These are phyloP conservation scores for Nibea coibor DNA, from an alignment of 2,113 vertebrate species.

Conservation along the genomic window DNA sequence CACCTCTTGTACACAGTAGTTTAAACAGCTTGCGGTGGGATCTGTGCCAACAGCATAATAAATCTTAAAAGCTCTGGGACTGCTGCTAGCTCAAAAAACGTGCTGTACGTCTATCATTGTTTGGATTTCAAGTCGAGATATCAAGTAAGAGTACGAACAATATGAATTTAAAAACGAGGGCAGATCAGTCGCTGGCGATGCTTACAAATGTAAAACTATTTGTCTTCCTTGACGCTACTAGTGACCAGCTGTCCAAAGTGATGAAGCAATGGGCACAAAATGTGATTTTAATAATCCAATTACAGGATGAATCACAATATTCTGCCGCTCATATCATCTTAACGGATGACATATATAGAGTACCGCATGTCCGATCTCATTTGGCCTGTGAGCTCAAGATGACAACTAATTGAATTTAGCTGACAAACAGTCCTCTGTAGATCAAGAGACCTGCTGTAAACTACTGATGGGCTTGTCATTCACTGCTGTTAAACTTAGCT, in stretches of 20 bases:
- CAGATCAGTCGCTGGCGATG: slow-evolving; percentile 24
- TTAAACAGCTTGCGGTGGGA: slow-evolving; percentile 33
- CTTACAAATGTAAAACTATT: slow-evolving; percentile 49
- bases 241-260: slow-evolving; percentile 66
- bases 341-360: slow-evolving; percentile 61
- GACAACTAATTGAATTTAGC: slow-evolving; percentile 70
- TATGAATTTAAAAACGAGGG: slow-evolving; percentile 32
- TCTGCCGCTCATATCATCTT: slow-evolving; percentile 52
- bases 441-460: slow-evolving; percentile 53
- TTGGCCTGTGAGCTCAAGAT: slow-evolving; percentile 60
- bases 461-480: slow-evolving; percentile 70
- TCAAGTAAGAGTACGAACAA: slow-evolving; percentile 26
- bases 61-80: slow-evolving; percentile 54
- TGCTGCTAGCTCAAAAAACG: slow-evolving; percentile 9
- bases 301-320: slow-evolving; percentile 66
- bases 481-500: slow-evolving; percentile 51
- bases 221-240: slow-evolving; percentile 48
- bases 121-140: slow-evolving; percentile 37
- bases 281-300: slow-evolving; percentile 76
- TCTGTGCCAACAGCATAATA: slow-evolving; percentile 51
- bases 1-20: slow-evolving; percentile 26
- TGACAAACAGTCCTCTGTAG: slow-evolving; percentile 66
- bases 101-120: slow-evolving; percentile 42
- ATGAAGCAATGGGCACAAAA: slow-evolving; percentile 71
- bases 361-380: slow-evolving; percentile 60